Evolutionary conservation across 2,797 vertebrate species (phyloP).

Genomic region (Bucorvus abyssinicus): DNA sequence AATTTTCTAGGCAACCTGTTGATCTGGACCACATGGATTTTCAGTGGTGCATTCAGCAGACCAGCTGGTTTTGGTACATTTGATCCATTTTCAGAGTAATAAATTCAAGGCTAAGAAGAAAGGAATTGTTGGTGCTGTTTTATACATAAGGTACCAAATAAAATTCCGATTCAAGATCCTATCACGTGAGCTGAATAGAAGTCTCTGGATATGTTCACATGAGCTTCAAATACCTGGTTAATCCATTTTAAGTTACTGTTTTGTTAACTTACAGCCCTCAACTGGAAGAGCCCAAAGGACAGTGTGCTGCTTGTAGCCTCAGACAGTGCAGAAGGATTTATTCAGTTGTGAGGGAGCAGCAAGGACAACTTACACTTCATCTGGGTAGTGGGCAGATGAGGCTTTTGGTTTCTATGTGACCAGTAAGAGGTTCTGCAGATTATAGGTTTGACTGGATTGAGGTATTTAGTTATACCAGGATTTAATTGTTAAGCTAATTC

Average conservation of each 20-base stretch:
- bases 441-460: background rate
- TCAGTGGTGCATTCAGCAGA: background rate
- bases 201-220: background rate
- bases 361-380: background rate
- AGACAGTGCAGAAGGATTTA: background rate
- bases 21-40: background rate
- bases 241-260: background rate
- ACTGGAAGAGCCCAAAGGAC: background rate
- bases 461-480: background rate
- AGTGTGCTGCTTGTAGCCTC: background rate
- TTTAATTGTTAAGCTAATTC: background rate
- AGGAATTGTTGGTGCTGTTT: background rate
- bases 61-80: background rate
- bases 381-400: background rate
- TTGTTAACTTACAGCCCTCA: background rate
- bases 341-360: background rate
- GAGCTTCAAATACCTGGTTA: background rate
- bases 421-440: background rate
- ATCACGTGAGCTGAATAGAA: background rate
- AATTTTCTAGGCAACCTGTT: background rate
- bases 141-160: background rate
- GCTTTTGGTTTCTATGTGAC: background rate
- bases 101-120: background rate
- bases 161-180: background rate
- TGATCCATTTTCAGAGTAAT: background rate